Evolutionary conservation across 2,113 vertebrate species (phyloP), one percentile per base, ranked within the genome.

Genomic region (Macroglossus sobrinus): DNA sequence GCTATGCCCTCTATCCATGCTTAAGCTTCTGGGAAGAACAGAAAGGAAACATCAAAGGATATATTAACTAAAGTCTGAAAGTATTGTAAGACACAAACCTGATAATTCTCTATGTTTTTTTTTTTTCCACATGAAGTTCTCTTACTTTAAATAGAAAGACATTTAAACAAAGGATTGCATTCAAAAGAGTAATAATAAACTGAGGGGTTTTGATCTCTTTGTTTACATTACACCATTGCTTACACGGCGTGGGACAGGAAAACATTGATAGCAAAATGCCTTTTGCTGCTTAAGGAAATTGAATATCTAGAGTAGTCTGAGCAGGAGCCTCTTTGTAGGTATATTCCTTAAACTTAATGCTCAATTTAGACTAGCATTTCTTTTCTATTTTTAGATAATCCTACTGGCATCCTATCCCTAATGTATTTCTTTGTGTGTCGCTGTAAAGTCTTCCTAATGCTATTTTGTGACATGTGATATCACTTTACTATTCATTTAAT

Each of bases 271-370:
- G 78, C 86, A 91, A 97, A 59, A 76, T 57, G 53, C 10, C 11
- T 80, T 90, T 93, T 94, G 64, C 59, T 84, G 45, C 53, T 96
- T 85, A 85, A 85, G 38, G 53, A 97, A 86, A 89, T 24, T 35
- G 75, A 43, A 90, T 75, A 12, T 79, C 22, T 66, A 75, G 64
- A 75, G 28, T 1, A 79, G 28, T 22, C 35, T 79, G 35, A 38
- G 38, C 30, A 69, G 9, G 5, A 57, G 66, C 15, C 19, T 69
- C 64, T 92, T 35, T 85, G 30, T 43, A 89, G 57, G 28, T 69
- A 4, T 28, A 69, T 66, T 69, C 30, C 33, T 93, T 91, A 93
- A 84, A 59, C 19, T 88, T 93, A 5, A 35, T 69, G 64, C 18
- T 88, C 19, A 63, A 26, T 88, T 79, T 89, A 69, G 7, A 91